Conservation (phyloP, 2,113 vertebrate genomes). For the Phocoena phocoena region DNA sequence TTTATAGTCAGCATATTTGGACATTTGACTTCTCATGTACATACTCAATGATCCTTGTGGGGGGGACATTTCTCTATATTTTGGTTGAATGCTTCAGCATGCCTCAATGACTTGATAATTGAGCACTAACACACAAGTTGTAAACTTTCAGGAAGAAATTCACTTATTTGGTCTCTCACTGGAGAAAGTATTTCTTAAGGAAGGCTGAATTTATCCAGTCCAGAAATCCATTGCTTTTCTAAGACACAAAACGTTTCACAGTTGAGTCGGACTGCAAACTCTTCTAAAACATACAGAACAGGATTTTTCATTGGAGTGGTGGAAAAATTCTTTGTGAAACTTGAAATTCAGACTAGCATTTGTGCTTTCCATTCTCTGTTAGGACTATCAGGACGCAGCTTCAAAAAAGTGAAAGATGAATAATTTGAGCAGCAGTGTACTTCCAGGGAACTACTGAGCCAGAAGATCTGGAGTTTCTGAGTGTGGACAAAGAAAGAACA, state of each 20-base stretch:
- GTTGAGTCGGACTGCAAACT: background rate
- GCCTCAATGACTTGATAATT: background rate
- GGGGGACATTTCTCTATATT: background rate
- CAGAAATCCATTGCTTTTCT: slow-evolving; percentile 4
- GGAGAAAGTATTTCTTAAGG: background rate
- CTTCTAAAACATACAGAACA: background rate
- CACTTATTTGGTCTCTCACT: background rate
- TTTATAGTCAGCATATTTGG: background rate
- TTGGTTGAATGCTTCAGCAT: background rate
- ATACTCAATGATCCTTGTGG: background rate
- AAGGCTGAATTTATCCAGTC: background rate
- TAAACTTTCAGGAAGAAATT: background rate
- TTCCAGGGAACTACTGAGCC: background rate
- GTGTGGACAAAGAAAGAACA: background rate
- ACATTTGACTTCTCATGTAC: background rate
- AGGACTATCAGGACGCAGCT: background rate
- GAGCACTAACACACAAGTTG: background rate
- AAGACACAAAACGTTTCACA: background rate
- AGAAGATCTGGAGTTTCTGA: background rate
- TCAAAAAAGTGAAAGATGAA: background rate
- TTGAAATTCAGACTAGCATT: background rate
- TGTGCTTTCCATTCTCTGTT: background rate
- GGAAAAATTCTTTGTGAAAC: background rate
- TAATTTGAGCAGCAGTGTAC: background rate
- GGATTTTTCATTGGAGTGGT: background rate